Conservation (phyloP, 1,140 invertebrate genomes). For the Papilio polytes region DNA sequence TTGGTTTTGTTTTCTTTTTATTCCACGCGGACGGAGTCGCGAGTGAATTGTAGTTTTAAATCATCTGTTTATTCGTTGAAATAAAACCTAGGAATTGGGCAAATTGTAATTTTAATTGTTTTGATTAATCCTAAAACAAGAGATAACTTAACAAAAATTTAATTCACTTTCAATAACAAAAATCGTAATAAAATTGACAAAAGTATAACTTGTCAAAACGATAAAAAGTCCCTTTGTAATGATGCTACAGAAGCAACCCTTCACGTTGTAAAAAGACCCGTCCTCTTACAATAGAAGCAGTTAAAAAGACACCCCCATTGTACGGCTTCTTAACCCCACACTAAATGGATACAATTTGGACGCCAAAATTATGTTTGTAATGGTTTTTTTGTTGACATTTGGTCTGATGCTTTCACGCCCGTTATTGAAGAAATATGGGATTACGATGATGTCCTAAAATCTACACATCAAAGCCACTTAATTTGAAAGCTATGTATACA, state of each 20-base stretch:
- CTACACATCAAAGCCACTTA: neutral
- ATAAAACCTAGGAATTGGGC: too few species aligned
- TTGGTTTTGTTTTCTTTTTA: too few species aligned
- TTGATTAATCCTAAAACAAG: neutral
- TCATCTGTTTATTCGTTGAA: too few species aligned
- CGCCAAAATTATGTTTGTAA: slow-evolving; percentile 72
- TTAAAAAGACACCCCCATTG: slow-evolving; percentile 77
- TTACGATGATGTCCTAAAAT: neutral
- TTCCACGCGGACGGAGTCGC: too few species aligned
- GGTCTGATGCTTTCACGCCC: slow-evolving; percentile 30
- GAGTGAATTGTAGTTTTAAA: too few species aligned
- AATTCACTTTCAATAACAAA: slow-evolving; percentile 36
- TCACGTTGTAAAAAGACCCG: slow-evolving; percentile 59
- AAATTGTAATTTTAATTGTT: neutral
- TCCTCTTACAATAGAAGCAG: slow-evolving; percentile 70
- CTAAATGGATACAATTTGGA: slow-evolving; percentile 71
- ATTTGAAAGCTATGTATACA: too few species aligned
- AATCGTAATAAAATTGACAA: slow-evolving; percentile 39
- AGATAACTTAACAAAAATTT: neutral
- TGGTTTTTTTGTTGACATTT: slow-evolving; percentile 51
- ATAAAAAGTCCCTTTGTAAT: slow-evolving; percentile 49
- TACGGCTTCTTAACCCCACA: slow-evolving; percentile 77
- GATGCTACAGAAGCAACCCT: slow-evolving; percentile 60
- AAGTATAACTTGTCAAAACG: slow-evolving; percentile 45
- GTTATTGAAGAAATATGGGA: slow-evolving; percentile 14